phyloP scores from a whole-genome alignment of 1,140 invertebrate genomes.

The Drosophila nikananu region DNA sequence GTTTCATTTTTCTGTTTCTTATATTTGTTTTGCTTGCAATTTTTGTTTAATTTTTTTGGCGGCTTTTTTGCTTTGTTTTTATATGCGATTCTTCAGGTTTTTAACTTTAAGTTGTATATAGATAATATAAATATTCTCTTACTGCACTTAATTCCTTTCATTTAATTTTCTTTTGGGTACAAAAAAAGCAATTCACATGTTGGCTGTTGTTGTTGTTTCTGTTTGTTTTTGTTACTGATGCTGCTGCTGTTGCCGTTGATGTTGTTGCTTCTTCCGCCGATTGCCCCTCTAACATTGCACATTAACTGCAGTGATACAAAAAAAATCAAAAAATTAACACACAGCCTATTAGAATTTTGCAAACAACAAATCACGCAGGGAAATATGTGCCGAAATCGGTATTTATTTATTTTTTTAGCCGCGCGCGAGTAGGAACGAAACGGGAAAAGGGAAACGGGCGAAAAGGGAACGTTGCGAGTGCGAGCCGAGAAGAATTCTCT shows the following conservation, averaged over 20 bases:
- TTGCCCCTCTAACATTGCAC: conserved; percentile 70
- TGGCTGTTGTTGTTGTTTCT: conserved; percentile 34
- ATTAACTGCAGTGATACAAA: conserved; percentile 54
- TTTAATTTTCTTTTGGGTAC: conserved; percentile 40
- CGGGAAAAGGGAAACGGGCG: conserved; percentile 24
- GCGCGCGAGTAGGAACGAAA: conserved; percentile 29
- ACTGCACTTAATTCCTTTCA: conserved; percentile 30
- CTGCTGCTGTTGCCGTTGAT: conserved; percentile 22
- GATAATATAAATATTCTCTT: conserved; percentile 20
- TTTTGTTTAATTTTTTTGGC: conserved; percentile 26
- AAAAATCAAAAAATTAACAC: conserved; percentile 13
- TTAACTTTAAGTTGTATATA: conserved; percentile 16
- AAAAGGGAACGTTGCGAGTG: conserved; percentile 21
- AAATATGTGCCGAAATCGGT: conserved; percentile 22
- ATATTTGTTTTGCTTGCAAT: conserved; percentile 20
- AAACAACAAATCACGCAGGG: conserved; percentile 16
- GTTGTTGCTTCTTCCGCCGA: conserved; percentile 45
- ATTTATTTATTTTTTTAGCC: conserved; percentile 58
- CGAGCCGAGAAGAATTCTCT: conserved; percentile 26
- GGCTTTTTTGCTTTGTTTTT: conserved; percentile 32
- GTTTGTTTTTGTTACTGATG: conserved; percentile 32
- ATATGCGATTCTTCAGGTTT: conserved; percentile 6
- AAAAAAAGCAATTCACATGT: conserved; percentile 44
- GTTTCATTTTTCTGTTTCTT: conserved; percentile 21
- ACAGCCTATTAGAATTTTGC: conserved; percentile 26